Base-by-base conservation (phyloP, 2,888 invertebrate genomes). In the Eristalinus aeneus region DNA sequence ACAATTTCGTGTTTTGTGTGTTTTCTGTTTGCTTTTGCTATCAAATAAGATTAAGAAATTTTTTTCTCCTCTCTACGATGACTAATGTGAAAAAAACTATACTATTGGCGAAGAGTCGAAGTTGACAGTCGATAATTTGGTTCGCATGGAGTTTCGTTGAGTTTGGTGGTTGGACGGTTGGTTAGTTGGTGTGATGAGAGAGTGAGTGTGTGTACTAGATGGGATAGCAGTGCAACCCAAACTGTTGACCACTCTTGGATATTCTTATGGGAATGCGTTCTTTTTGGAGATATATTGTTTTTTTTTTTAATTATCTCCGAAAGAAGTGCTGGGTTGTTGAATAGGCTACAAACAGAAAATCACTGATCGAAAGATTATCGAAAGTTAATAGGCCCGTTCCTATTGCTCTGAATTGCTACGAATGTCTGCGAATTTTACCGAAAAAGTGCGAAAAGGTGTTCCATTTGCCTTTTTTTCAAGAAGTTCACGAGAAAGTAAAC, bases 61-160 rank as follows among this genome's bases (percentile, higher is more conserved):
- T 71, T 72, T 83, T 82, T 76, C 68, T 86, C 77, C 73, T 83
- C 71, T 79, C 87, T 81, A 83, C 83, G 87, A 87, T 87, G 87
- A 87, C 87, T 87, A 87, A 87, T 87, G 87, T 87, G 87, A 83
- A 87, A 87, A 85, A 87, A 87, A 87, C 87, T 87, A 87, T 79
- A 87, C 87, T 83, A 87, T 75, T 83, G 76, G 82, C 83, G 69
- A 79, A 75, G 82, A 78, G 56, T 46, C 56, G 68, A 78, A 82
- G 77, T 82, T 86, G 86, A 86, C 86, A 86, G 86, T 86, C 86
- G 86, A 86, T 86, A 86, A 86, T 77, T 78, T 81, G 72, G 31
- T 63, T 68, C 67, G 73, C 75, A 31, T 69, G 56, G 56, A 27
- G 23, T 23, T 77, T 85, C 85, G 85, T 85, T 81, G 39, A 81